Evolutionary conservation across 2,797 vertebrate genomes (phyloP).

Genomic region (Adrianichthys oophorus): DNA sequence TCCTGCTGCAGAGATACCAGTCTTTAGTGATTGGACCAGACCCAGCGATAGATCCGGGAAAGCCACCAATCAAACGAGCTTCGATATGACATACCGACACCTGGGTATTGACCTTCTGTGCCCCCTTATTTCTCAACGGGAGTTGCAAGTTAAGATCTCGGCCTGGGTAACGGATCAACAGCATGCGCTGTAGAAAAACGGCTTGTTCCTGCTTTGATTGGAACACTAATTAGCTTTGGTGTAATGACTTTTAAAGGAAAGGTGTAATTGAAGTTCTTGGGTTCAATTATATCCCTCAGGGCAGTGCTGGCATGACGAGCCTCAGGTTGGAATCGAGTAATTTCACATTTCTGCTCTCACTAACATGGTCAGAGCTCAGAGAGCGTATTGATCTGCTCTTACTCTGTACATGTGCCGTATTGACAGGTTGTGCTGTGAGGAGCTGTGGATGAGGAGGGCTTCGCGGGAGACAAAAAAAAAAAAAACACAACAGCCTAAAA

Average conservation of each 20-base stretch:
- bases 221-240: slow-evolving; percentile 47
- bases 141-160: slow-evolving; percentile 41
- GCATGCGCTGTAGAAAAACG: slow-evolving; percentile 17
- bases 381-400: slow-evolving; percentile 40
- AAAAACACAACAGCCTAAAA: slow-evolving; percentile 30
- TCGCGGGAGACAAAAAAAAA: background rate
- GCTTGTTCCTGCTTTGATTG: slow-evolving; percentile 33
- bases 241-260: slow-evolving; percentile 45
- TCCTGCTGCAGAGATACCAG: slow-evolving; percentile 77
- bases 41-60: slow-evolving; percentile 58
- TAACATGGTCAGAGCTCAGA: slow-evolving; percentile 16
- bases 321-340: slow-evolving; percentile 20
- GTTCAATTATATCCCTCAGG: slow-evolving; percentile 15
- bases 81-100: slow-evolving; percentile 42
- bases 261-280: slow-evolving; percentile 37
- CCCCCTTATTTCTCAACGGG: slow-evolving; percentile 19
- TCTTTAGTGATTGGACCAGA: slow-evolving; percentile 73
- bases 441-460: slow-evolving; percentile 25
- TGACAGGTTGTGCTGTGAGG: slow-evolving; percentile 33
- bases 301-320: slow-evolving; percentile 16
- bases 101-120: slow-evolving; percentile 42
- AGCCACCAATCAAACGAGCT: slow-evolving; percentile 62
- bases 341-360: slow-evolving; percentile 30
- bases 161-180: slow-evolving; percentile 22
- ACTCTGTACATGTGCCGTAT: slow-evolving; percentile 36